Conservation (phyloP, 2,113 vertebrate species). For the Phrynosoma platyrhinos region DNA sequence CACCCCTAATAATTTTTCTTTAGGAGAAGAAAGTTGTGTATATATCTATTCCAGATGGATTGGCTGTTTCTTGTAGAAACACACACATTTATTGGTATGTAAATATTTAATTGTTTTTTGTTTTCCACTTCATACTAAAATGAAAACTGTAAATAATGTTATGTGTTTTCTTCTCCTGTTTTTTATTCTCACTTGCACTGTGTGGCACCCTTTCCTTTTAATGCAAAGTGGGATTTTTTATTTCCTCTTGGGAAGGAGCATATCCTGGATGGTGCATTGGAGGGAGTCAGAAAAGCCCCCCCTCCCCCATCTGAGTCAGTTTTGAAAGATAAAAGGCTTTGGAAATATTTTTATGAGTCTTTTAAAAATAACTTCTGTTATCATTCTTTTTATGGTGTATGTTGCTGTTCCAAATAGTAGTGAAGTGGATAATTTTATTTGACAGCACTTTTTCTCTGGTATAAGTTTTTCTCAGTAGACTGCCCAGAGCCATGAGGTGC, state of each 20-base stretch:
- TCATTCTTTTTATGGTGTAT: background rate
- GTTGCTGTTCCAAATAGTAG: background rate
- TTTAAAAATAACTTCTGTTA: background rate
- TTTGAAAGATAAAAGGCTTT: slow-evolving; percentile 18
- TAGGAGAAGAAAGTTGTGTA: slow-evolving; percentile 52
- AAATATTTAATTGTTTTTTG: slow-evolving; percentile 36
- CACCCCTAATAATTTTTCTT: slow-evolving; percentile 35
- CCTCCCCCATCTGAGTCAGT: background rate
- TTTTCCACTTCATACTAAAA: slow-evolving; percentile 46
- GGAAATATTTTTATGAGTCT: background rate
- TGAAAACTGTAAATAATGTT: slow-evolving; percentile 43
- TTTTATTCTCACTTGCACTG: background rate
- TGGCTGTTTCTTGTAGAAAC: slow-evolving; percentile 57
- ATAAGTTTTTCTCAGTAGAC: background rate
- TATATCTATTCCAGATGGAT: slow-evolving; percentile 49
- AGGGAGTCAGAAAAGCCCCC: background rate
- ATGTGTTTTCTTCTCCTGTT: slow-evolving; percentile 25
- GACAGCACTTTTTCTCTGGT: background rate
- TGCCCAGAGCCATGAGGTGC: background rate
- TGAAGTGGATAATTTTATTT: background rate
- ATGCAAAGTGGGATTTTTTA: background rate
- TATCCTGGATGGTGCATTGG: background rate
- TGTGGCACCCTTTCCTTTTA: slow-evolving; percentile 12
- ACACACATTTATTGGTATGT: slow-evolving; percentile 36
- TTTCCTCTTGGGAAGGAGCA: background rate